These are phyloP conservation scores for Drosophila ogumai DNA, from an alignment of 1,140 invertebrate species.

Conservation along the genomic window DNA sequence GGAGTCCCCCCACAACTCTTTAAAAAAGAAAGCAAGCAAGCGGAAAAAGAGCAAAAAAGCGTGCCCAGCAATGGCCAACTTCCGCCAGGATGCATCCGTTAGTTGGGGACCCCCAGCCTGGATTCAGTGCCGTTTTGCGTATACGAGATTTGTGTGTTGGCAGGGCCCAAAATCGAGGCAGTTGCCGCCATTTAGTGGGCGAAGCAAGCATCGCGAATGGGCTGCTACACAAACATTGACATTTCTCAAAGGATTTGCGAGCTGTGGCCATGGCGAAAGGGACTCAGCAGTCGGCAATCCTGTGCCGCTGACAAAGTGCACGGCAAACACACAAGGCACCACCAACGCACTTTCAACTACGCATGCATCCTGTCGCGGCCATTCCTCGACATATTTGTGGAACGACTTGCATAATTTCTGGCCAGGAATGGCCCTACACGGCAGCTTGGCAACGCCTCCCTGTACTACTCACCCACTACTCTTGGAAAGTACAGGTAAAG, in stretches of 20 bases:
- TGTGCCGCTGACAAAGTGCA: conserved; percentile 66
- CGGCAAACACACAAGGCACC: conserved; percentile 60
- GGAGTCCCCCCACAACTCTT: conserved; percentile 54
- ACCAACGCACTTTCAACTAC: conserved; percentile 14
- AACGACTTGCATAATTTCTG: conserved; percentile 60
- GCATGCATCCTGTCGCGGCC: conserved; percentile 28
- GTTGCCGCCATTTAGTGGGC: conserved; percentile 52
- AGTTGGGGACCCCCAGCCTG: conserved; percentile 5
- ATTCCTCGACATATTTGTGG: conserved; percentile 57
- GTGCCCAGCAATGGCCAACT: conserved; percentile 60
- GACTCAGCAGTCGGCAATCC: conserved; percentile 34
- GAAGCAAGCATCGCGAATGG: conserved; percentile 54
- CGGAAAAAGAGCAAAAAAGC: conserved; percentile 66
- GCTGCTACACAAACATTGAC: conserved; percentile 69
- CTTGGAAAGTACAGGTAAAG: not conserved
- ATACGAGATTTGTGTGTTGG: conserved; percentile 49
- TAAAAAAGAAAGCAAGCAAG: conserved; percentile 66
- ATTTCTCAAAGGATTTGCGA: conserved; percentile 77
- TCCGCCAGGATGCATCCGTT: conserved; percentile 59
- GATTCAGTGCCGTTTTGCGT: conserved; percentile 19
- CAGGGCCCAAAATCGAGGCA: conserved; percentile 41
- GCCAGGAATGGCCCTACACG: conserved; percentile 13
- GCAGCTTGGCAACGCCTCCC: conserved; percentile 18
- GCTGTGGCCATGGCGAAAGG: conserved; percentile 52
- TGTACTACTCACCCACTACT: conserved; percentile 3